Base-by-base conservation (phyloP, 2,888 invertebrate genomes). In the Phrixothrix hirtus region DNA sequence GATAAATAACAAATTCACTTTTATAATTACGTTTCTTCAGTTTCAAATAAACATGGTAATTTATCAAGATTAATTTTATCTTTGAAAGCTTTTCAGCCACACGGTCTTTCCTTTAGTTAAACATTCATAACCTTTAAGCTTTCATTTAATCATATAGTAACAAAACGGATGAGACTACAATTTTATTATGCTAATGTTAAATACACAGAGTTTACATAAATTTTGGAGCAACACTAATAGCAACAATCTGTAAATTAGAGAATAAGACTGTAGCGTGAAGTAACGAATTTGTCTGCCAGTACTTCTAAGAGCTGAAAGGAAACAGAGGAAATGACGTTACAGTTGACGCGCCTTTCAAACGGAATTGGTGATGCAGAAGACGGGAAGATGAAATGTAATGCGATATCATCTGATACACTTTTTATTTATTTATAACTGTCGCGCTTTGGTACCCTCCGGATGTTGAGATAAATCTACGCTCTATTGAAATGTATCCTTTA, bases 371-470 rank as follows among this genome's bases (percentile, higher is more conserved):
- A 54, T 56, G 59, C 52, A 51, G 45, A 47, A 44, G 48, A 44
- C 42, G 49, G 49, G 45, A 45, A 55, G 56, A 58, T 52, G 58
- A 59, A 58, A 57, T 57, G 60, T 57, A 53, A 58, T 41, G 55
- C 42, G 55, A 60, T 59, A 59, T 57, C 55, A 58, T 60, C 57
- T 49, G 47, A 49, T 57, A 58, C 46, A 43, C 55, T 47, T 60
- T 58, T 60, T 60, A 58, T 58, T 59, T 60, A 58, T 60, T 58
- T 58, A 57, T 51, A 43, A 32, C 49, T 31, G 32, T 31, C 56
- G 45, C 55, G 57, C 55, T 47, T 49, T 55, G 47, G 27, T 47
- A 37, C 47, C 50, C 45, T 37, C 25, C 9, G 51, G 53, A 32
- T 38, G 10, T 13, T 10, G 10, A 14, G 15, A 16, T 16, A 36